Evolutionary conservation across 1,140 invertebrate genomes (phyloP), one percentile per base, ranked within the genome.

Genomic region (Papilio polytes): DNA sequence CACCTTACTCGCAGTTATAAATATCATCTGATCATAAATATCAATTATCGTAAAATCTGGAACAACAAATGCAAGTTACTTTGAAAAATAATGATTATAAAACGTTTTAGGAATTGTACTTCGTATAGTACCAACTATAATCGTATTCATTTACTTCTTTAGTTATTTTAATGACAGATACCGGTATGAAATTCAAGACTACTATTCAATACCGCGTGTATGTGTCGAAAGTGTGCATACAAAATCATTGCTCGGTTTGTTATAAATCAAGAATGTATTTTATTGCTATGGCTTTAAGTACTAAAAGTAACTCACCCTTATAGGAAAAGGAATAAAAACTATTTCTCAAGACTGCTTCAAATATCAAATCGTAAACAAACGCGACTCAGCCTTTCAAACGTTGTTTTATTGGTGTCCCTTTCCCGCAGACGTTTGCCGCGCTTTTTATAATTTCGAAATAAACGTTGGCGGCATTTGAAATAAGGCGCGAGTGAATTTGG

Each of bases 361-460:
- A 92, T 91, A 94, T 88, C 91, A 94, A 94, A 93, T 94, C 90
- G 92, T 93, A 94, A 94, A 94, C 93, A 94, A 94, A 94, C 91
- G 90, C 85, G 86, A 86, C 74, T 73, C 85, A 86, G 82, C 85
- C 88, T 91, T 90, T 90, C 89, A 92, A 90, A 88, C 85, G 89
- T 88, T 94, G 92, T 94, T 94, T 94, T 94, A 94, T 94, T 94
- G 92, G 92, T 90, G 85, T 94, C 93, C 89, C 93, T 94, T 93
- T 94, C 92, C 79, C 88, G 83, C 93, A 81, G 83, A 91, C 89
- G 87, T 91, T 94, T 94, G 89, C 91, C 92, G 93, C 93, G 93
- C 92, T 93, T 94, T 93, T 94, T 90, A 90, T 82, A 80, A 87
- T 94, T 93, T 92, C 88, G 88, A 90, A 92, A 89, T 87, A 87